Percentiles rank a stretch among this genome's conserved stretches.
phyloP scores from a whole-genome alignment of 2,797 vertebrate species.

The Nyctibius grandis region DNA sequence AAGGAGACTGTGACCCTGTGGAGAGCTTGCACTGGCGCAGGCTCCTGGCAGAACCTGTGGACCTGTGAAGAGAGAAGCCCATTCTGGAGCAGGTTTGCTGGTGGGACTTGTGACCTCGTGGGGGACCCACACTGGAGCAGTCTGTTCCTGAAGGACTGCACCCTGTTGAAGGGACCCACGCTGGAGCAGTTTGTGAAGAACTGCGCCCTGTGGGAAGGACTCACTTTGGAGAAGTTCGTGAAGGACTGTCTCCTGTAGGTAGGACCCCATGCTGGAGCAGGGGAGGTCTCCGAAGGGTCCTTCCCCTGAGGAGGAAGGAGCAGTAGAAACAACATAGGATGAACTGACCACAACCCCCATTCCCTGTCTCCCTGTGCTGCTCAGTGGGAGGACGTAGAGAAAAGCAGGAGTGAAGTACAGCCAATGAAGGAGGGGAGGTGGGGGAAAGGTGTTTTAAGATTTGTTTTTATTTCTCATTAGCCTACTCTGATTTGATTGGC shows the following conservation, averaged over 20 bases:
- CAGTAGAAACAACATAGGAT: fast-evolving
- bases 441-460: neutral
- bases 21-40: fast-evolving
- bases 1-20: fast-evolving
- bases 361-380: fast-evolving
- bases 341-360: fast-evolving
- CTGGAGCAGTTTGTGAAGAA: neutral
- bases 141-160: neutral
- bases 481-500: neutral
- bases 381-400: neutral
- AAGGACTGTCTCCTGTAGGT: fast-evolving
- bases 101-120: neutral
- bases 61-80: neutral
- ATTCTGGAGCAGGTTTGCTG: neutral
- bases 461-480: neutral
- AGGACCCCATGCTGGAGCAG: neutral
- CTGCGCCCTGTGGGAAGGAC: neutral
- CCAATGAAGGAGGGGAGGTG: fast-evolving
- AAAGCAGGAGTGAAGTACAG: neutral
- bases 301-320: neutral
- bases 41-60: neutral
- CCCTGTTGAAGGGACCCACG: fast-evolving
- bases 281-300: no score
- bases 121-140: fast-evolving
- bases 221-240: fast-evolving